Conservation (phyloP, 2,888 invertebrate genomes). For the Selenia dentaria region DNA sequence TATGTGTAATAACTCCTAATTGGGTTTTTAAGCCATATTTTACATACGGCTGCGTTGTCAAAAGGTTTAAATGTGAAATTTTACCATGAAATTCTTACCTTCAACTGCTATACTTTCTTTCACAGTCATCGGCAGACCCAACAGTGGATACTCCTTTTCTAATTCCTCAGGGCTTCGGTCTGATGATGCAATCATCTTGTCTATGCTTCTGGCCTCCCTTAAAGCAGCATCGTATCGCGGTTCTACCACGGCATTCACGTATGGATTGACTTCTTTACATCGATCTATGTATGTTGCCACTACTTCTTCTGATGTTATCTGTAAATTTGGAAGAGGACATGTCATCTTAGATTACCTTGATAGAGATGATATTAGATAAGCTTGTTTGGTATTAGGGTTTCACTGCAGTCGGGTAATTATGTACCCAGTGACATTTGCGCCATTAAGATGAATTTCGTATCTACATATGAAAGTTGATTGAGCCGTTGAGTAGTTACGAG, state of each 20-base stretch:
- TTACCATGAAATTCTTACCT: constrained; percentile 84
- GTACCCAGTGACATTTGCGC: too few species aligned
- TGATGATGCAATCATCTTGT: constrained; percentile 86
- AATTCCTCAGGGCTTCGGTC: constrained; percentile 84
- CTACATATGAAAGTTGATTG: too few species aligned
- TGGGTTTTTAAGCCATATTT: too few species aligned
- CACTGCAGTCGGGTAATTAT: too few species aligned
- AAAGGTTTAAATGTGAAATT: too few species aligned
- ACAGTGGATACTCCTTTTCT: constrained; percentile 88
- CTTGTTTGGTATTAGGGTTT: too few species aligned
- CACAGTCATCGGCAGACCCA: constrained; percentile 94
- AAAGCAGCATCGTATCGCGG: constrained; percentile 91
- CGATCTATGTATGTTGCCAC: constrained; percentile 90
- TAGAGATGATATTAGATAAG: too few species aligned
- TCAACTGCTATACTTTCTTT: constrained; percentile 92
- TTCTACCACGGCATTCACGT: constrained; percentile 92
- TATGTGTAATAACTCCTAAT: too few species aligned
- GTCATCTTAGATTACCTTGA: too few species aligned
- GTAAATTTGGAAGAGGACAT: constrained; percentile 48
- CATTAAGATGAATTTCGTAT: too few species aligned
- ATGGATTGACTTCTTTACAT: constrained; percentile 90
- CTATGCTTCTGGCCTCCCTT: constrained; percentile 89
- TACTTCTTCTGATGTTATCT: constrained; percentile 89
- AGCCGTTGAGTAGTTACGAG: too few species aligned
- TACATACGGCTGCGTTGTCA: too few species aligned